These are phyloP conservation scores for Centrocercus urophasianus DNA, from an alignment of 2,113 vertebrate genomes.

Conservation along the genomic window DNA sequence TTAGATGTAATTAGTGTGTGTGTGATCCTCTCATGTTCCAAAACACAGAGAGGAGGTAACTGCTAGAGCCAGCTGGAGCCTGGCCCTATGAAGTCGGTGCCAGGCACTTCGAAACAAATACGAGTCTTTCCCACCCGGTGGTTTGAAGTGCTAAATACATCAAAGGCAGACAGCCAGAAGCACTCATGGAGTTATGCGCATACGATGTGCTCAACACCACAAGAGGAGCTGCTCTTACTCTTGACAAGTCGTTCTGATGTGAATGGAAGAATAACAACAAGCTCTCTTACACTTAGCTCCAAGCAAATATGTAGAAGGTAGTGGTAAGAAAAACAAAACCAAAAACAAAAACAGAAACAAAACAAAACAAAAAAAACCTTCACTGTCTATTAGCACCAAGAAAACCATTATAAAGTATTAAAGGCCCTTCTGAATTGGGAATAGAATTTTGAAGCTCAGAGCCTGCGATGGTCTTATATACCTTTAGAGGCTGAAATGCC, in stretches of 20 bases:
- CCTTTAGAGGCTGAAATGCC: background rate
- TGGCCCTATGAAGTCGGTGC: background rate
- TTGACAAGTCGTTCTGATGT: background rate
- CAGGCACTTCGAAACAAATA: constrained; percentile 19
- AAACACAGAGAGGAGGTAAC: background rate
- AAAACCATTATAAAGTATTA: background rate
- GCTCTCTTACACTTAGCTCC: background rate
- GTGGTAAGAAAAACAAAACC: background rate
- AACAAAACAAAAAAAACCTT: background rate
- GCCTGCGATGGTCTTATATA: background rate
- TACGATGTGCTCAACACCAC: background rate
- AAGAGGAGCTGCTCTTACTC: background rate
- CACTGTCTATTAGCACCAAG: background rate
- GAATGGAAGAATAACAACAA: background rate
- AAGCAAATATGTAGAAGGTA: background rate
- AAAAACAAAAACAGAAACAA: background rate
- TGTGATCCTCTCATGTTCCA: background rate
- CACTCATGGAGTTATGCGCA: background rate
- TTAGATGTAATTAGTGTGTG: background rate
- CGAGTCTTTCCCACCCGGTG: background rate
- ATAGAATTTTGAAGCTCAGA: background rate
- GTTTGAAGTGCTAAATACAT: background rate
- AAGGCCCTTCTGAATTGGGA: background rate
- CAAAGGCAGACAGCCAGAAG: constrained; percentile 2
- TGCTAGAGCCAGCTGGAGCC: constrained; percentile 34